Conservation (phyloP, 1,140 invertebrate genomes). For the Melanaphis sacchari region DNA sequence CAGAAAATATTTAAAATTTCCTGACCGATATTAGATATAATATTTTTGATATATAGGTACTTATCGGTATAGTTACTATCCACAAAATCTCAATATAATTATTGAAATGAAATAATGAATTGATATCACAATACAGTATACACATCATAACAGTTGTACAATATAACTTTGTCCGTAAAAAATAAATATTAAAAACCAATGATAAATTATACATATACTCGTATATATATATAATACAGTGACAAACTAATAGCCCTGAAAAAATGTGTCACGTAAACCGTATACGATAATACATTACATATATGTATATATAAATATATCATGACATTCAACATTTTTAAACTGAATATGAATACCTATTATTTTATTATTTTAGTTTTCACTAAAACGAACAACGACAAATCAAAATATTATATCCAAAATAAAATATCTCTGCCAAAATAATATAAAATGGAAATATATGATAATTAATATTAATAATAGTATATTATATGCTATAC, state of each 20-base stretch:
- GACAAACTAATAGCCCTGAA: background rate
- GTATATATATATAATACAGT: background rate
- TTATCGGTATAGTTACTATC: too few relatives aligned
- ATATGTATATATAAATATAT: too few relatives aligned
- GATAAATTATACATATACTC: background rate
- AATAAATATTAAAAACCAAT: slow-evolving; percentile 2
- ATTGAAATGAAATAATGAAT: background rate
- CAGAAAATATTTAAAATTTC: background rate
- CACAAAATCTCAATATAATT: background rate
- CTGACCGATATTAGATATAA: too few relatives aligned
- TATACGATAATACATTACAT: background rate
- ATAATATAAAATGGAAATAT: background rate
- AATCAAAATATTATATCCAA: background rate
- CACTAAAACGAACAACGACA: background rate
- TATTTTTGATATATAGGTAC: too few relatives aligned
- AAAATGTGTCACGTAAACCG: background rate
- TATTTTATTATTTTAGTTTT: background rate
- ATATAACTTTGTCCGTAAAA: background rate
- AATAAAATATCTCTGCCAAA: background rate
- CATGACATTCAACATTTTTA: background rate
- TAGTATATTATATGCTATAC: background rate
- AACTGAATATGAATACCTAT: background rate
- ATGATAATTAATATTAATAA: background rate
- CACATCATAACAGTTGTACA: background rate
- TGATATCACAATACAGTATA: background rate